Evolutionary conservation across 2,797 vertebrate species (phyloP).

Genomic region (Helicolenus hilgendorfi): DNA sequence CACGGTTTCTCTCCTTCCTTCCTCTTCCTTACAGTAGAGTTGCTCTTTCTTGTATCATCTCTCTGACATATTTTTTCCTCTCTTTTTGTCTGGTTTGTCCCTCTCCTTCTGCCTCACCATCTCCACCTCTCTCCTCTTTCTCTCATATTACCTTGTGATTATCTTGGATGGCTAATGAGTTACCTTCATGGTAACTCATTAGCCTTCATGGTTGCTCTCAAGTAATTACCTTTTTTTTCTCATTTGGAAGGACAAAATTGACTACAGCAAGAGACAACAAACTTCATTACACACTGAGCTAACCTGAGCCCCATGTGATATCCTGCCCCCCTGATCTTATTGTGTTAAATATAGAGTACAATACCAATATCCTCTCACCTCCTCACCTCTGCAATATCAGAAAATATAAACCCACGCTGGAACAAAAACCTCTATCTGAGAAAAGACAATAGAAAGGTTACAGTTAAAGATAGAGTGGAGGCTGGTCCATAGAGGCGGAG

Average conservation of each 20-base stretch:
- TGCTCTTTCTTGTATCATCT: conserved; percentile 18
- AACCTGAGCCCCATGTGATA: conserved; percentile 51
- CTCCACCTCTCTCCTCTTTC: conserved; percentile 38
- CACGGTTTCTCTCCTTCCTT: conserved; percentile 27
- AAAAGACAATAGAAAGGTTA: conserved; percentile 27
- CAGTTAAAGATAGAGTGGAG: conserved; percentile 13
- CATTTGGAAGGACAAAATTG: conserved; percentile 68
- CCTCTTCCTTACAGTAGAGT: conserved; percentile 28
- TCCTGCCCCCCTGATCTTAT: conserved; percentile 6
- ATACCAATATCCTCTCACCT: conserved; percentile 49
- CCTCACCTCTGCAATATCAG: conserved; percentile 37
- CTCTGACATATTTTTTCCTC: conserved; percentile 12
- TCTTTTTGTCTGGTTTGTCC: conserved; percentile 22
- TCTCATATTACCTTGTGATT: conserved; percentile 65
- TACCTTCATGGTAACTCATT: conserved; percentile 76
- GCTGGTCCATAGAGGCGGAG: neutral
- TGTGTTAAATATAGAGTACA: conserved; percentile 47
- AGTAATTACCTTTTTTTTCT: conserved; percentile 80
- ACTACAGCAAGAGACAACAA: conserved; percentile 73
- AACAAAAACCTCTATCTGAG: conserved; percentile 12
- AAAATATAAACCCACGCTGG: conserved; percentile 28
- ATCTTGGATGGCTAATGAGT: conserved; percentile 80
- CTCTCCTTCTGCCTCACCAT: neutral
- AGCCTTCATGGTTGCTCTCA: conserved; percentile 68
- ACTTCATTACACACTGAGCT: conserved; percentile 73